A percentile compares a stretch with the other conserved stretches of the same genome.
Conservation (phyloP, 2,113 vertebrate genomes). For the Carlito syrichta region DNA sequence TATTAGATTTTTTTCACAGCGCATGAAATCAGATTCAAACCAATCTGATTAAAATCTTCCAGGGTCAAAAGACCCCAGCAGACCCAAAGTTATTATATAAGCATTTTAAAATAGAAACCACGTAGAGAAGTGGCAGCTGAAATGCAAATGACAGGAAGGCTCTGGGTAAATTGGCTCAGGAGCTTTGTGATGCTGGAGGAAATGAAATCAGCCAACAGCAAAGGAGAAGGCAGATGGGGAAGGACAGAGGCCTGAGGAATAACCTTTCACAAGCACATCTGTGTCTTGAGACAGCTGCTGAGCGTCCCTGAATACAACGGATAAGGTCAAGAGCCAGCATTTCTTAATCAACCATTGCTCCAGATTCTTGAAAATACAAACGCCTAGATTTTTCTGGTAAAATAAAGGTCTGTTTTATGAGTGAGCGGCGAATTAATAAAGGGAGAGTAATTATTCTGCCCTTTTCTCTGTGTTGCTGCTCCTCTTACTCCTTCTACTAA, state of each 20-base stretch:
- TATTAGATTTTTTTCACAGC: background rate
- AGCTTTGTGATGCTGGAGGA: background rate
- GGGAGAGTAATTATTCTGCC: background rate
- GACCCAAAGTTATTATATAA: background rate
- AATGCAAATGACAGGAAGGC: background rate
- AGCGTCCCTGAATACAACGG: background rate
- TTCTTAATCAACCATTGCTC: background rate
- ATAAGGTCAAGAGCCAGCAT: background rate
- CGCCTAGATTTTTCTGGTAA: background rate
- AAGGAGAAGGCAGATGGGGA: background rate
- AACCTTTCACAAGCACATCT: background rate
- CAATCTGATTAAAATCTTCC: background rate
- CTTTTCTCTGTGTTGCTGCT: background rate
- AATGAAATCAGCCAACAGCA: background rate
- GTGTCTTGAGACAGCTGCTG: accelerated
- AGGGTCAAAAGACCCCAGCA: background rate
- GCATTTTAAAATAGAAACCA: background rate
- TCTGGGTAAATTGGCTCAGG: background rate
- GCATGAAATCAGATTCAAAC: background rate
- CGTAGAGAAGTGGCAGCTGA: background rate
- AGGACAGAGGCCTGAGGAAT: background rate
- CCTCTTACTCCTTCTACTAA: background rate
- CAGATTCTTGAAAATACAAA: background rate
- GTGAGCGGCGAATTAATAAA: background rate
- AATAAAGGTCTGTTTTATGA: background rate